Evolutionary conservation across 2,888 invertebrate species (phyloP), one percentile per base, ranked within the genome.

Genomic region (Leptarthrus brevirostris): DNA sequence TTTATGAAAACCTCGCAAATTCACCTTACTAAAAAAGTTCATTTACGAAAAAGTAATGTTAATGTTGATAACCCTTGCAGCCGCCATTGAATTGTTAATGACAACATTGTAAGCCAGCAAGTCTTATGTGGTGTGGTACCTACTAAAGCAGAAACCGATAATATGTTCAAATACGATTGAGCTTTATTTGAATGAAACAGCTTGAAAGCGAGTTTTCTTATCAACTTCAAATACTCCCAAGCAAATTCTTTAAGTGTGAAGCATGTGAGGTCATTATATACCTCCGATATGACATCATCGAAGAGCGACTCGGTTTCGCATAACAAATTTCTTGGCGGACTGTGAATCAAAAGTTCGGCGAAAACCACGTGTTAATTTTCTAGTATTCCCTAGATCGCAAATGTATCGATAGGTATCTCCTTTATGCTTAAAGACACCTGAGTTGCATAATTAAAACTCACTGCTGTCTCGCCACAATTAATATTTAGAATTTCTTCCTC

Each of bases 1-100:
- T n/a, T n/a, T n/a, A n/a, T n/a, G n/a, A n/a, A n/a, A n/a, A n/a
- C n/a, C n/a, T n/a, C n/a, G n/a, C n/a, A n/a, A n/a, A n/a, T n/a
- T n/a, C n/a, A n/a, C n/a, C n/a, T n/a, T n/a, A n/a, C n/a, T n/a
- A n/a, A n/a, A n/a, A n/a, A n/a, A n/a, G n/a, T n/a, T n/a, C n/a
- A n/a, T n/a, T n/a, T n/a, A n/a, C n/a, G n/a, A n/a, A n/a, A n/a
- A n/a, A n/a, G n/a, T n/a, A n/a, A n/a, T n/a, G n/a, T n/a, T n/a
- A n/a, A 64, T 24, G 64, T 64, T 64, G 64, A 64, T 64, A 64
- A 64, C 64, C 64, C 61, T 61, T 61, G 61, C 61, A 40, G 40
- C 61, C 40, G 64, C 64, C 40, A 64, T 44, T 64, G 40, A 64
- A 64, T 64, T 44, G 44, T 22, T 64, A 44, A 64, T 44, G n/a